phyloP scores from a whole-genome alignment of 92 coral and sea anemone species.

The Epizoanthus scotinus region DNA sequence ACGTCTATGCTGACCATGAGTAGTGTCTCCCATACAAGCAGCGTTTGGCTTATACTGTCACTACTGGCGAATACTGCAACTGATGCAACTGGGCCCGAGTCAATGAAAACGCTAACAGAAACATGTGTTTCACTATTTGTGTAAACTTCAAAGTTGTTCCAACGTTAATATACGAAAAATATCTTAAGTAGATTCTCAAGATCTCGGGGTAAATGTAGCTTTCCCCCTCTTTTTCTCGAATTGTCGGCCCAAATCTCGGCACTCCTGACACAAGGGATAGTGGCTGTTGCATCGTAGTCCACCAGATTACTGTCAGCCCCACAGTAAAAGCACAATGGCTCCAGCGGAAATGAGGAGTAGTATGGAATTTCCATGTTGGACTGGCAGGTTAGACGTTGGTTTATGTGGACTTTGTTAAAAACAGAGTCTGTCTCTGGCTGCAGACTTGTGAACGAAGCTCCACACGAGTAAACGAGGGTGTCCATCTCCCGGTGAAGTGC shows the following conservation, averaged over 20 bases:
- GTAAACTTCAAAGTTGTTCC: neutral
- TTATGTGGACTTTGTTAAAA: slow-evolving; percentile 9
- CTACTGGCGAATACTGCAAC: too few relatives aligned
- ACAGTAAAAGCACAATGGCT: slow-evolving; percentile 44
- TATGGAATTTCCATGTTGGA: slow-evolving; percentile 43
- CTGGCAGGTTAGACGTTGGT: slow-evolving; percentile 41
- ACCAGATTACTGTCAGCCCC: slow-evolving; percentile 34
- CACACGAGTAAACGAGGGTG: slow-evolving; percentile 35
- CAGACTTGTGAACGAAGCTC: slow-evolving; percentile 31
- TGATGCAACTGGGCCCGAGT: slow-evolving; percentile 24
- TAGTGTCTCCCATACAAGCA: too few relatives aligned
- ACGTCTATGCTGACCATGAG: too few relatives aligned
- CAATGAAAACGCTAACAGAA: slow-evolving; percentile 1
- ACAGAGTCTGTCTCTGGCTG: slow-evolving; percentile 20
- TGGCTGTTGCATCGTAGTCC: slow-evolving; percentile 6
- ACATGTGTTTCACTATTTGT: slow-evolving; percentile 15
- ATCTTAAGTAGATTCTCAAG: too few relatives aligned
- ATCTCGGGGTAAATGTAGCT: too few relatives aligned
- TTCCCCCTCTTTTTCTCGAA: too few relatives aligned
- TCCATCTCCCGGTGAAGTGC: slow-evolving; percentile 38
- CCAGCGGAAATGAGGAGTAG: slow-evolving; percentile 32
- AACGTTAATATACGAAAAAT: neutral
- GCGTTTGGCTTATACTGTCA: too few relatives aligned
- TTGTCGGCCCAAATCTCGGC: too few relatives aligned
- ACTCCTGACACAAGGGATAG: neutral